Evolutionary conservation across 2,888 invertebrate genomes (phyloP).

Genomic region (Dendrolimus houi): DNA sequence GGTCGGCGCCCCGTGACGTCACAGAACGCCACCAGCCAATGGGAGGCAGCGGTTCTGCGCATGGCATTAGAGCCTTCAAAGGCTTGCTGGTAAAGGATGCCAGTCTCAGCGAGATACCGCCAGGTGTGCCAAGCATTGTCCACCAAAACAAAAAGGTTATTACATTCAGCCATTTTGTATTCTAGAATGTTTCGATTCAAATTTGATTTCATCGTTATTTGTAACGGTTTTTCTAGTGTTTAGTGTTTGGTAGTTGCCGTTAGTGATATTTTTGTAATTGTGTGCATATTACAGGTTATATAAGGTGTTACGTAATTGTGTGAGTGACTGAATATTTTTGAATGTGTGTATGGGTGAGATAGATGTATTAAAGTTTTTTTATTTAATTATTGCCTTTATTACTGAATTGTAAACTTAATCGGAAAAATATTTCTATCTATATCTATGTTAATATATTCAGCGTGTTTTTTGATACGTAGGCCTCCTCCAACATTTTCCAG

Average conservation of each 20-base stretch:
- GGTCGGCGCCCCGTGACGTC: slow-evolving; percentile 56
- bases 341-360: slow-evolving; percentile 7
- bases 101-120: slow-evolving; percentile 67
- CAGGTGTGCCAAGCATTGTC: slow-evolving; percentile 68
- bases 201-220: not conserved
- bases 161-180: slow-evolving; percentile 28
- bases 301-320: slow-evolving; percentile 10
- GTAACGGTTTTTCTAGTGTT: not conserved
- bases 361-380: too few species aligned
- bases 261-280: slow-evolving; percentile 14
- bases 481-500: too few species aligned
- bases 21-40: slow-evolving; percentile 52
- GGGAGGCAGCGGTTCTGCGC: slow-evolving; percentile 35
- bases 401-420: too few species aligned
- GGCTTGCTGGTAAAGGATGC: slow-evolving; percentile 35
- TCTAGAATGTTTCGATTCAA: slow-evolving; percentile 9
- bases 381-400: too few species aligned
- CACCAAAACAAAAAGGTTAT: slow-evolving; percentile 53
- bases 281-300: slow-evolving; percentile 8
- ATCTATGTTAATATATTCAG: too few species aligned
- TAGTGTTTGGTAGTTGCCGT: slow-evolving; percentile 6
- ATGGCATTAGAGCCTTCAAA: slow-evolving; percentile 48
- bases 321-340: slow-evolving; percentile 10
- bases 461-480: too few species aligned
- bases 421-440: too few species aligned